Conservation (phyloP, 1,140 invertebrate genomes). For the Geopemphigus sp. region DNA sequence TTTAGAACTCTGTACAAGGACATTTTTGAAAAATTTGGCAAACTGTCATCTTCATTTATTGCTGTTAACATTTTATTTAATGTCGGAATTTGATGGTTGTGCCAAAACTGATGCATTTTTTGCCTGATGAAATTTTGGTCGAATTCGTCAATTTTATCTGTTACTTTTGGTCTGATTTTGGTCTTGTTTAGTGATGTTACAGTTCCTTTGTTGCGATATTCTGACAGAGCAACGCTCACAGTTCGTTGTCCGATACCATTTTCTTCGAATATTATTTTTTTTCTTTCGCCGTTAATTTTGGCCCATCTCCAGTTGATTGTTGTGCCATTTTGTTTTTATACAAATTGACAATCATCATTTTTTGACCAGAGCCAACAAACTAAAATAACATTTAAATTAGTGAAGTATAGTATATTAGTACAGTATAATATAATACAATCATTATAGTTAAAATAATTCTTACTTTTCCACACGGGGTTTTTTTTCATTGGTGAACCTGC, state of each 20-base stretch:
- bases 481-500: no score
- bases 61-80: not conserved
- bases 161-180: not conserved
- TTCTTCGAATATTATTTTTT: not conserved
- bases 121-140: not conserved
- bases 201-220: not conserved
- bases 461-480: no score
- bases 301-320: no score
- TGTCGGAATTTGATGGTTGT: slow-evolving; percentile 14
- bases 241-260: not conserved
- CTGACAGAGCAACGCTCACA: not conserved
- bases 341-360: not conserved
- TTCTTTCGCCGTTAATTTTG: no score
- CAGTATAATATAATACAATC: no score
- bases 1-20: not conserved
- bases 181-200: not conserved
- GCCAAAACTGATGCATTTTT: slow-evolving; percentile 2
- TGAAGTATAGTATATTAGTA: no score
- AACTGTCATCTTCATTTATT: not conserved
- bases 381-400: not conserved
- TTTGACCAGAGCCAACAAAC: not conserved
- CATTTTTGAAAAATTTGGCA: not conserved
- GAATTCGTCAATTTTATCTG: not conserved
- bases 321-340: not conserved
- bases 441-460: no score